Percentiles rank a stretch among this genome's conserved stretches.
These are phyloP conservation scores for Danio jaintianensis DNA, from an alignment of 2,797 vertebrate species.

Conservation along the genomic window DNA sequence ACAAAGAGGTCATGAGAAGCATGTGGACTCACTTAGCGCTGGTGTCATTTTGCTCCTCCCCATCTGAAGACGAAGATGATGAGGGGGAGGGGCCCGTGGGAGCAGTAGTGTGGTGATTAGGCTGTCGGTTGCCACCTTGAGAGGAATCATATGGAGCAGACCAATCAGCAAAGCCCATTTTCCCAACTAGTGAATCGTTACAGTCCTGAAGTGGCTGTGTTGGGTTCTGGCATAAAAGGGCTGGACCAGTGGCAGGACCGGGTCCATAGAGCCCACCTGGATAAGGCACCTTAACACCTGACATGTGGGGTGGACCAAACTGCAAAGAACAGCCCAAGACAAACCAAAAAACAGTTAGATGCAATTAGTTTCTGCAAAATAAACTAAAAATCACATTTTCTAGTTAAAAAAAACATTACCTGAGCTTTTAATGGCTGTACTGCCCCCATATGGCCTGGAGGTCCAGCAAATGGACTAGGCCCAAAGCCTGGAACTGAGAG, in stretches of 20 bases:
- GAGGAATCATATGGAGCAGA: conserved; percentile 86
- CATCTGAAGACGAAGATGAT: conserved; percentile 89
- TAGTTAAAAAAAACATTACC: conserved; percentile 67
- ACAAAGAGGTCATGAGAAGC: too few relatives aligned
- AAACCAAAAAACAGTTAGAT: background rate
- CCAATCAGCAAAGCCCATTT: conserved; percentile 87
- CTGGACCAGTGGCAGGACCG: conserved; percentile 71
- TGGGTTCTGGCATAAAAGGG: conserved; percentile 83
- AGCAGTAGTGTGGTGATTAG: conserved; percentile 80
- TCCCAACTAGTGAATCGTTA: conserved; percentile 80
- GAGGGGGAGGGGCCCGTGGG: conserved; percentile 84
- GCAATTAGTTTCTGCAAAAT: background rate
- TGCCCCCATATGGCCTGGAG: conserved; percentile 84
- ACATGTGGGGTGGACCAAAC: conserved; percentile 82
- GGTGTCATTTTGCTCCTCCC: conserved; percentile 87
- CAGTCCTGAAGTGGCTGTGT: conserved; percentile 83
- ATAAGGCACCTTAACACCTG: conserved; percentile 88
- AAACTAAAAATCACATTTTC: too few relatives aligned
- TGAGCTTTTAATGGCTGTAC: conserved; percentile 86
- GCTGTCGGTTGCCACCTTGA: conserved; percentile 80
- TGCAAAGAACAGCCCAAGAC: conserved; percentile 60
- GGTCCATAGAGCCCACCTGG: conserved; percentile 83
- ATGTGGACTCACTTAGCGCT: conserved; percentile 83
- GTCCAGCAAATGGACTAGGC: conserved; percentile 85
- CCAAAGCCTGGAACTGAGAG: conserved; percentile 85